phyloP scores from a whole-genome alignment of 2,113 vertebrate genomes.

The Caracal caracal region DNA sequence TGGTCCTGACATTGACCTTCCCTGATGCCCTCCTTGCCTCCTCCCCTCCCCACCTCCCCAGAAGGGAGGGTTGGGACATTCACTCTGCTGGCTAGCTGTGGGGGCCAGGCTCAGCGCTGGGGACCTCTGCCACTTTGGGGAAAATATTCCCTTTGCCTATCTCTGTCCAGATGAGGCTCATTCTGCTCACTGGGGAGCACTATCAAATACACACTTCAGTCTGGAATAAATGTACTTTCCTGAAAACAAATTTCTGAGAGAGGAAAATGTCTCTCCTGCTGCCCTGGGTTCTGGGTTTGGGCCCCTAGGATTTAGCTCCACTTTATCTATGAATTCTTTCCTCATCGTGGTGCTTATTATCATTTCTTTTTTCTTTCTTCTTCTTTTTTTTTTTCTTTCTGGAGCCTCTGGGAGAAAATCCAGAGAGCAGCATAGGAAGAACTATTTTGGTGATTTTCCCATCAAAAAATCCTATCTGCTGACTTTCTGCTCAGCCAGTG shows the following conservation, averaged over 20 bases:
- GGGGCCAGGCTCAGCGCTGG: background rate
- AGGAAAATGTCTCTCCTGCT: background rate
- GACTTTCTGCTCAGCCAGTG: background rate
- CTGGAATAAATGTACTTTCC: background rate
- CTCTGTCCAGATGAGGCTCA: background rate
- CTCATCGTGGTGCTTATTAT: background rate
- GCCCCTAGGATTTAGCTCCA: background rate
- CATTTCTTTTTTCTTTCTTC: background rate
- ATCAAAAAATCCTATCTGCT: background rate
- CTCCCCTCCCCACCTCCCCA: background rate
- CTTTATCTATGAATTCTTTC: background rate
- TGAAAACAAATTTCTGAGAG: background rate
- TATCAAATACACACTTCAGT: background rate
- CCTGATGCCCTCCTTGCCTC: background rate
- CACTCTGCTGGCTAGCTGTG: background rate
- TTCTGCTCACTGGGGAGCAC: background rate
- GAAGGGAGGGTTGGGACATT: background rate
- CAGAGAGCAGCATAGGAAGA: constrained; percentile 7
- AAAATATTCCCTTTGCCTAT: background rate
- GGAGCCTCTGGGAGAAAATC: background rate
- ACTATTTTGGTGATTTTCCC: background rate
- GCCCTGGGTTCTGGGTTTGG: background rate
- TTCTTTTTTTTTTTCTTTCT: background rate
- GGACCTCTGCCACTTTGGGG: background rate
- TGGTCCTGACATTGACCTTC: background rate